Base-by-base conservation (phyloP, 2,888 invertebrate genomes). In the Brachypalpus laphriformis region DNA sequence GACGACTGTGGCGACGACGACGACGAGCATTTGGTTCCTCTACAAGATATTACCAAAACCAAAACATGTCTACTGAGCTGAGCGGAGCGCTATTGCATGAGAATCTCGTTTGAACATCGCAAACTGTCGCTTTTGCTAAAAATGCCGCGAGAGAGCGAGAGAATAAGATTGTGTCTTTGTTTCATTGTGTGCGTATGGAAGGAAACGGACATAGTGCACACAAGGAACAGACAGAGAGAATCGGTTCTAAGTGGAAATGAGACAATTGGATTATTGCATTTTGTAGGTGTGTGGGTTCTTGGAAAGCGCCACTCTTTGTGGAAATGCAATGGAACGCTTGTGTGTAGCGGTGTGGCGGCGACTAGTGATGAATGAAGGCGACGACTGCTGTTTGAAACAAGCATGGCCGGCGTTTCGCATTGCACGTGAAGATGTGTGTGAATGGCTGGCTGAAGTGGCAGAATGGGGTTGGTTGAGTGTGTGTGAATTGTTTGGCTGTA, bases 121-220 rank as follows among this genome's bases (percentile, higher is more conserved):
- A 85, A 85, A 85, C 85, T 85, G 85, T 85, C 75, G 85, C 85
- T 85, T 85, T 85, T 85, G 85, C 85, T 85, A 85, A 85, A 85
- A 85, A 81, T 76, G 81, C 85, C 71, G 71, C 40, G 80, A 65
- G 70, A 56, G 71, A 71, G 75, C 51, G 81, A 75, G 80, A 85
- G 51, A 34, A 22, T 28, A 14, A n/a, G 54, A 31, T 8, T 45
- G n/a, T 47, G 63, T 9, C 7, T 14, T 34, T n/a, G 25, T 65
- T 9, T 31, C 16, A 47, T 31, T 14, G 63, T 71, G 54, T 20
- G 6, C 20, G 65, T 40, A 25, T 11, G 1, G 74, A 11, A 6
- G 37, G 56, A 75, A 56, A 45, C 18, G 14, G 56, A 28, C 45
- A 56, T 34, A 76, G 14, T 37, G 18, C 0, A 2, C 11, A 6